Conservation (phyloP, 2,113 vertebrate species). For the Glaucomys volans region DNA sequence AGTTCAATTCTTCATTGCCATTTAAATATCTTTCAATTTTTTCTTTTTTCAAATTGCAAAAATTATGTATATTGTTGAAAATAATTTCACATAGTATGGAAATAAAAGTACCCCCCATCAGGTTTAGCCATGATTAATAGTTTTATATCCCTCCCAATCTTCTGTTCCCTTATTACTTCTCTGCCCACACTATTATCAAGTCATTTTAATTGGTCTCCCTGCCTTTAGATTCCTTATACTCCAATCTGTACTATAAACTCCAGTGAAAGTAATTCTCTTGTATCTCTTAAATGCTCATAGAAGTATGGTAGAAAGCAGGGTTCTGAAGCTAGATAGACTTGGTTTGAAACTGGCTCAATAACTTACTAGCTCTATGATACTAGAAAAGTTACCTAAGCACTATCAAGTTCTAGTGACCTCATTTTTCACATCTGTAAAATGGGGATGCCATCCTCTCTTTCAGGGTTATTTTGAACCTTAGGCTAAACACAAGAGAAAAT, state of each 20-base stretch:
- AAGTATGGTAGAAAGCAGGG: neutral
- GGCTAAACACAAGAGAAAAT: neutral
- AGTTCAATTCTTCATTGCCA: neutral
- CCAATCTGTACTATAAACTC: neutral
- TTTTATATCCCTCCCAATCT: neutral
- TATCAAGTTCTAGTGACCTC: neutral
- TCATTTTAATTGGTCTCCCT: neutral
- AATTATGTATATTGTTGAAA: neutral
- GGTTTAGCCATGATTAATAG: neutral
- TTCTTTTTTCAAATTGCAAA: neutral
- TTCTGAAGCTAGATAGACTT: neutral
- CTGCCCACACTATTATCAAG: neutral
- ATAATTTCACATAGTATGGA: slow-evolving; percentile 3
- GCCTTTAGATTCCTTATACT: neutral
- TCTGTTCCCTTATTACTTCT: neutral
- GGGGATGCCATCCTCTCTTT: neutral
- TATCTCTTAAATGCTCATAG: neutral
- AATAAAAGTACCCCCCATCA: neutral
- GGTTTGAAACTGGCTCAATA: slow-evolving; percentile 1
- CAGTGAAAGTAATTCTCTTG: neutral
- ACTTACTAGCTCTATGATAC: neutral
- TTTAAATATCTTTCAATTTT: neutral
- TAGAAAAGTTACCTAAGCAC: neutral
- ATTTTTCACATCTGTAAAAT: slow-evolving; percentile 37
- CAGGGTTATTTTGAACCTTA: neutral